These are phyloP conservation scores for Trachymyrmex cornetzi DNA, from an alignment of 1,140 invertebrate species.

Conservation along the genomic window DNA sequence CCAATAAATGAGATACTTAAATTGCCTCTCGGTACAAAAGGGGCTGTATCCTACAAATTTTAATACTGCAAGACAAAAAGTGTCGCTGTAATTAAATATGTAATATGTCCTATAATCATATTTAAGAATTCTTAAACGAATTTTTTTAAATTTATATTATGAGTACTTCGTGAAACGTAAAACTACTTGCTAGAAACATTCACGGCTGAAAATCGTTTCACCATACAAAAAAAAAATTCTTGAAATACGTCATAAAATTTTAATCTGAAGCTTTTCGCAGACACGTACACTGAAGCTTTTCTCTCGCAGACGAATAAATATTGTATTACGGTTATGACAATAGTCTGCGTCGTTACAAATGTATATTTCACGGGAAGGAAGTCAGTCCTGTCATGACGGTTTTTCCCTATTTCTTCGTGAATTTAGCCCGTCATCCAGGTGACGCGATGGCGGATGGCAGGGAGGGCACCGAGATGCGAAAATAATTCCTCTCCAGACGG, in stretches of 20 bases:
- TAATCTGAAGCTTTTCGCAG: not conserved
- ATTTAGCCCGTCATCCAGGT: constrained; percentile 46
- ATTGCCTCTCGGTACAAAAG: not conserved
- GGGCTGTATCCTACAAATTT: not conserved
- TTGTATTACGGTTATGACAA: not conserved
- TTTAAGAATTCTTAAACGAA: not conserved
- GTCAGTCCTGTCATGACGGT: not conserved
- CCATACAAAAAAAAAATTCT: not conserved
- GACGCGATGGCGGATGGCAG: not conserved
- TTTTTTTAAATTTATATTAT: too few species aligned
- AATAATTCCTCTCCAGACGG: constrained; percentile 71
- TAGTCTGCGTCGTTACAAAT: constrained; percentile 14
- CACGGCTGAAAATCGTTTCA: not conserved
- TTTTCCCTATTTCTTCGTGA: constrained; percentile 33
- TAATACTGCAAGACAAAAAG: not conserved
- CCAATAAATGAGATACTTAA: constrained; percentile 17
- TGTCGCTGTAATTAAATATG: not conserved
- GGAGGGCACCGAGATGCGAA: constrained; percentile 61
- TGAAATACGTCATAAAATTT: not conserved
- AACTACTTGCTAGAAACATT: not conserved
- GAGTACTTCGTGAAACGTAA: not conserved
- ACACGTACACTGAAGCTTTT: not conserved
- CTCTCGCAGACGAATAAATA: not conserved
- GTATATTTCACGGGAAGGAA: constrained; percentile 4
- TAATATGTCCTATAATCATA: not conserved